Evolutionary conservation across 2,113 vertebrate species (phyloP), one percentile per base, ranked within the genome.

Genomic region (Balaeniceps rex): DNA sequence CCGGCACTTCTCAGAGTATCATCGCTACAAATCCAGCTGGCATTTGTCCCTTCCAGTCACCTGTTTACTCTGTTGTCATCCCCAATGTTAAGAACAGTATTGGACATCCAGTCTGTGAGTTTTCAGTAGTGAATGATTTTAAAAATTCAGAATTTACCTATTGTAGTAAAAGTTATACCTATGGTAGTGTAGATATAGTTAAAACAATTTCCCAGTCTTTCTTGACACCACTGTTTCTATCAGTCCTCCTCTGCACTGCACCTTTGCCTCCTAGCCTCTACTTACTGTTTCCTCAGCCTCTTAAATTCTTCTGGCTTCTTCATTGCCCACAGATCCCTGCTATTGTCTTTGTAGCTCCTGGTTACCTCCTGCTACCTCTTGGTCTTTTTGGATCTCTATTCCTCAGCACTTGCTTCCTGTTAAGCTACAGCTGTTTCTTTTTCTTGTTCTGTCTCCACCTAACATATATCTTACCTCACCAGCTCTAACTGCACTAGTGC

Each of bases 71-170:
- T 76, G 92, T 98, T 93, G 97, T 97, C 74, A 98, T 97, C 91
- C 94, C 97, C 60, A 97, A 5, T 38, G 78, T 98, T 83, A 97
- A 97, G 92, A 98, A 88, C 77, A 86, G 70, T 87, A 81, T 97
- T 93, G 97, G 96, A 97, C 97, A 84, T 94, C 94, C 98, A 94
- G 93, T 96, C 97, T 97, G 98, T 98, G 97, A 98, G 98, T 98
- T 97, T 97, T 79, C 93, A 80, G 40, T 71, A 72, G n/a, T 57
- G 28, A 77, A 90, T 95, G 42, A 14, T 96, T 91, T 74, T 33
- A 57, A 92, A 93, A 90, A 72, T 38, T 49, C 42, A 17, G 51
- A 58, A 49, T 86, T 81, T 94, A 42, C 40, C 11, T 82, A 2
- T 38, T 78, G 28, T 79, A 64, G 52, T 83, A 57, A 21, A 58